Evolutionary conservation across 2,888 invertebrate species (phyloP).

Genomic region (Argynnis bischoffii): DNA sequence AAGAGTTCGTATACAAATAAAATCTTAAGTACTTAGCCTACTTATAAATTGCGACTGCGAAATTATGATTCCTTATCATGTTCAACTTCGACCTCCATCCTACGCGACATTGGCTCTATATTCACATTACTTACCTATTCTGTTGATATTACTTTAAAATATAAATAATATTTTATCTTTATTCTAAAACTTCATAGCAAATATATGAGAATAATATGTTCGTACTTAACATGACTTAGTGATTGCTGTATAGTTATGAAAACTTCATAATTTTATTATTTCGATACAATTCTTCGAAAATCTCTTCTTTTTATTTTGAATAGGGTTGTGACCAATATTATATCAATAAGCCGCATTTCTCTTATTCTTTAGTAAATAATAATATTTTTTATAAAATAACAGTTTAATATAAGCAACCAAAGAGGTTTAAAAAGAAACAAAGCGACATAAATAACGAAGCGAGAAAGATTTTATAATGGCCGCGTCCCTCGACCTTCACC

Average conservation of each 20-base stretch:
- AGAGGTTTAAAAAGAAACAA: neutral
- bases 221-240: too few species aligned
- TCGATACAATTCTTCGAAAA: too few species aligned
- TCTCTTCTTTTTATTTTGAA: too few species aligned
- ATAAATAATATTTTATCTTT: neutral
- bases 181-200: too few species aligned
- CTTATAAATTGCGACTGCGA: constrained; percentile 2
- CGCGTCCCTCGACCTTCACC: constrained; percentile 27
- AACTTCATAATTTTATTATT: too few species aligned
- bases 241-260: too few species aligned
- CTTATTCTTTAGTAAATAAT: too few species aligned
- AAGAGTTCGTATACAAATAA: neutral
- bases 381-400: neutral
- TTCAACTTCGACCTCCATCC: constrained; percentile 7
- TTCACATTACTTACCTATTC: neutral
- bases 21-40: constrained; percentile 1
- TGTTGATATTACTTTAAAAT: neutral
- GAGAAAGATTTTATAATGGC: constrained; percentile 15
- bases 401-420: too few species aligned
- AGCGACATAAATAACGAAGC: neutral
- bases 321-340: too few species aligned
- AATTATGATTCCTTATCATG: constrained; percentile 1
- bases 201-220: too few species aligned
- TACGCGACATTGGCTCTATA: constrained; percentile 11
- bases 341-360: too few species aligned